These are phyloP conservation scores for Gavialis gangeticus DNA, from an alignment of 2,113 vertebrate species.

Conservation along the genomic window DNA sequence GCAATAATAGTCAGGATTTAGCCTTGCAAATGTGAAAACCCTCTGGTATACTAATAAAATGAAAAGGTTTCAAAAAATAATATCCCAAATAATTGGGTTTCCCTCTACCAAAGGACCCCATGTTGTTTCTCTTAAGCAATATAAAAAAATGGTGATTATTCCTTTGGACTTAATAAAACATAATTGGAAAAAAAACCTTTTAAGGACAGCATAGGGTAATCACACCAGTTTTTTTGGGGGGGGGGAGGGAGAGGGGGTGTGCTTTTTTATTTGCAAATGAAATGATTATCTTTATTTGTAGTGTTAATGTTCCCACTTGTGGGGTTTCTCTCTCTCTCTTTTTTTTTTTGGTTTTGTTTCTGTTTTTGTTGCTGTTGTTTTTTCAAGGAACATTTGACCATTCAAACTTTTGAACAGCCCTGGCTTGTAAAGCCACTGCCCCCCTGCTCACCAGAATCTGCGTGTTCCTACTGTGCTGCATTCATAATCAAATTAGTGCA, in stretches of 20 bases:
- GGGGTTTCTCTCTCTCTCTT: not conserved
- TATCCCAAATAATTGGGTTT: constrained; percentile 85
- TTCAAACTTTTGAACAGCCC: constrained; percentile 75
- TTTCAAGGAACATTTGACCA: not conserved
- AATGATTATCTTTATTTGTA: constrained; percentile 50
- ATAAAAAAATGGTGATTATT: constrained; percentile 80
- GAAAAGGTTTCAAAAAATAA: constrained; percentile 78
- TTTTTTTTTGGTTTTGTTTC: not conserved
- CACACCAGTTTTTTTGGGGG: constrained; percentile 21
- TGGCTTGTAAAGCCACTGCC: constrained; percentile 57
- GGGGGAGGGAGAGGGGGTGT: not conserved
- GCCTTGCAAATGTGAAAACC: constrained; percentile 75
- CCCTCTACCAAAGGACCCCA: constrained; percentile 76
- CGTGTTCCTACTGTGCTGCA: constrained; percentile 73
- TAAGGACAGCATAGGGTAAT: constrained; percentile 54
- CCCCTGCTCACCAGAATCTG: constrained; percentile 63
- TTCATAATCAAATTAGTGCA: constrained; percentile 82
- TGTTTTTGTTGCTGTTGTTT: not conserved
- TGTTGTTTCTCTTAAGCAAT: constrained; percentile 81
- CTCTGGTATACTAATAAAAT: constrained; percentile 83
- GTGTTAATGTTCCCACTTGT: constrained; percentile 1
- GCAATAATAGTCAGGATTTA: constrained; percentile 80
- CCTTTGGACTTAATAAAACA: constrained; percentile 85
- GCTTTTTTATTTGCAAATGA: constrained; percentile 57
- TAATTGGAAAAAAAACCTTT: constrained; percentile 77